Evolutionary conservation across 2,797 vertebrate species (phyloP), one percentile per base, ranked within the genome.

Genomic region (Fratercula arctica): DNA sequence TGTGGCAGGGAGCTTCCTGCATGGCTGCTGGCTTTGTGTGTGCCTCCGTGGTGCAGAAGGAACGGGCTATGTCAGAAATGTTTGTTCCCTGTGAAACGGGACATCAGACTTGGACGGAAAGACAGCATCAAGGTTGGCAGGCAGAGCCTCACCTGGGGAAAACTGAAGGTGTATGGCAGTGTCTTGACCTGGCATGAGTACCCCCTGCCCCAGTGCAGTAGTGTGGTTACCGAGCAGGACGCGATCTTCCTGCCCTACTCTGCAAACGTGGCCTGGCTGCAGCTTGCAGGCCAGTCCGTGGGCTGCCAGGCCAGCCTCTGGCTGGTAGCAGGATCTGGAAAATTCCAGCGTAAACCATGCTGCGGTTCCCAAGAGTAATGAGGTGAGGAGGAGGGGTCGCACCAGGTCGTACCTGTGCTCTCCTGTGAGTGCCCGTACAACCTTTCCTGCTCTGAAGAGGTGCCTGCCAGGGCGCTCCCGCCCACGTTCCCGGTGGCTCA

Each of bases 201-300:
- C 7, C 72, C 51, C 2, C 10, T 11, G 50, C 18, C 28, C 10
- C 37, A 8, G 31, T 43, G 53, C 19, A 8, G 0, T 20, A 18
- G 31, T 1, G 25, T 4, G 1, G 35, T 1, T 2, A 25, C 9
- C 1, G 1, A 28, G 11, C 2, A 3, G 23, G 13, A 13, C 1
- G 4, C 15, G 20, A 31, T 2, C 24, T 4, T 11, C 6, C 14
- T 2, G 26, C 21, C 63, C 20, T 5, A 4, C 2, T 3, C 26
- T 3, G 28, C 43, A 12, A 11, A 13, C 15, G 4, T 3, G 53
- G 26, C 53, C 50, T 1, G 26, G 51, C 43, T 4, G 73, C 73
- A 29, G 59, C 59, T 7, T 1, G 20, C n/a, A 8, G 54, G 61
- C 31, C 24, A 6, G 19, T 14, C 41, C 4, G 35, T 1, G 43